Percentiles rank a stretch among this genome's conserved stretches.
Evolutionary conservation across 2,113 vertebrate genomes (phyloP).

Genomic region (Origma solitaria): DNA sequence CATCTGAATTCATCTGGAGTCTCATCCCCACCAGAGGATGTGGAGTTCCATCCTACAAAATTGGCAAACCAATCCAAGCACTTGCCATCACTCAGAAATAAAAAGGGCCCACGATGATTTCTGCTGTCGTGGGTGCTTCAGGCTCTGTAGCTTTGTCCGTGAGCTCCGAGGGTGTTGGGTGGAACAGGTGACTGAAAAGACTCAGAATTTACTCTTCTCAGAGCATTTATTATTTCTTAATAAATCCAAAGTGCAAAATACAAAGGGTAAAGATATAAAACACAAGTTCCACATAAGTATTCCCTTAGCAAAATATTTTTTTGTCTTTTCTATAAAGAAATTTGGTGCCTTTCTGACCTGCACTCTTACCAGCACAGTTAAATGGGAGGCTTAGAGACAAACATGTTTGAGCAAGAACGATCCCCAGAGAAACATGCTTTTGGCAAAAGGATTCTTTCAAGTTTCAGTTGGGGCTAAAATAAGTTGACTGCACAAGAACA

Average conservation of each 20-base stretch:
- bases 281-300: background rate
- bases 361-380: background rate
- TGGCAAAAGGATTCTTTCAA: background rate
- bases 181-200: background rate
- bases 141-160: background rate
- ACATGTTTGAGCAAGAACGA: background rate
- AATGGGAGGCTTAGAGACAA: background rate
- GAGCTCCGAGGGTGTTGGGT: background rate
- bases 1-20: background rate
- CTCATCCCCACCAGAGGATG: background rate
- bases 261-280: background rate
- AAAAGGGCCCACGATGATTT: background rate
- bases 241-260: background rate
- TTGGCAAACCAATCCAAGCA: rapidly evolving
- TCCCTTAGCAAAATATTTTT: background rate
- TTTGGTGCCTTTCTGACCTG: background rate
- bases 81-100: background rate
- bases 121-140: rapidly evolving
- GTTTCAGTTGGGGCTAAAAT: background rate
- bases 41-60: background rate
- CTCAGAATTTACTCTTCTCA: background rate
- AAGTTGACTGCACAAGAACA: background rate
- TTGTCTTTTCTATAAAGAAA: background rate
- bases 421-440: background rate
- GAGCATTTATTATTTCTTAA: background rate